A percentile compares a stretch with the other conserved stretches of the same genome.
phyloP scores from a whole-genome alignment of 2,113 vertebrate genomes.

The Aldabrachelys gigantea region DNA sequence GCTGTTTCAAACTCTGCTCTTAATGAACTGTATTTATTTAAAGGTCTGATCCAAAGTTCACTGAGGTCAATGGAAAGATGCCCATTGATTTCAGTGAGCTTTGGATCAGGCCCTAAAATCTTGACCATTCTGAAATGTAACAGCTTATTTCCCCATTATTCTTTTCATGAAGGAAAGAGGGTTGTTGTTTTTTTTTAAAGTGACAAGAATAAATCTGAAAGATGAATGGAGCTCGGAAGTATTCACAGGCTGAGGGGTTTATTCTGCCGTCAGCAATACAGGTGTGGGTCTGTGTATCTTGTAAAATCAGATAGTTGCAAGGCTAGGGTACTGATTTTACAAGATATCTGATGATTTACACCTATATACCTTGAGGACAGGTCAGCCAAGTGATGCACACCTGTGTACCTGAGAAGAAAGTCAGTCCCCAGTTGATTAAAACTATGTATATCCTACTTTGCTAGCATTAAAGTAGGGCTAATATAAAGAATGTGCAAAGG shows the following conservation, averaged over 20 bases:
- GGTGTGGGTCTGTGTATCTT: constrained; percentile 23
- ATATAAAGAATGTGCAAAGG: neutral
- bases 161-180: neutral
- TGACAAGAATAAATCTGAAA: constrained; percentile 35
- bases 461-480: neutral
- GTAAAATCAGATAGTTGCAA: constrained; percentile 7
- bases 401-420: neutral
- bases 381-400: neutral
- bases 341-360: constrained; percentile 28
- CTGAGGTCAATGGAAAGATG: neutral
- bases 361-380: neutral
- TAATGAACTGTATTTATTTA: neutral
- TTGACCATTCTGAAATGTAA: neutral
- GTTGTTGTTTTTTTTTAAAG: neutral
- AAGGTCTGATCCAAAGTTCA: neutral
- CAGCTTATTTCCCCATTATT: neutral
- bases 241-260: neutral
- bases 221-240: neutral
- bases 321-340: constrained; percentile 26
- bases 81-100: neutral
- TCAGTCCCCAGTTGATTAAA: neutral
- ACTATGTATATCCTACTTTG: neutral
- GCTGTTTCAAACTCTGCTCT: neutral
- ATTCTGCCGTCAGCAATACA: constrained; percentile 27
- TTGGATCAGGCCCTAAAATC: constrained; percentile 7